Percentiles rank a stretch among this genome's conserved stretches.
phyloP scores from a whole-genome alignment of 1,140 invertebrate species.

The Drosophila jambulina region DNA sequence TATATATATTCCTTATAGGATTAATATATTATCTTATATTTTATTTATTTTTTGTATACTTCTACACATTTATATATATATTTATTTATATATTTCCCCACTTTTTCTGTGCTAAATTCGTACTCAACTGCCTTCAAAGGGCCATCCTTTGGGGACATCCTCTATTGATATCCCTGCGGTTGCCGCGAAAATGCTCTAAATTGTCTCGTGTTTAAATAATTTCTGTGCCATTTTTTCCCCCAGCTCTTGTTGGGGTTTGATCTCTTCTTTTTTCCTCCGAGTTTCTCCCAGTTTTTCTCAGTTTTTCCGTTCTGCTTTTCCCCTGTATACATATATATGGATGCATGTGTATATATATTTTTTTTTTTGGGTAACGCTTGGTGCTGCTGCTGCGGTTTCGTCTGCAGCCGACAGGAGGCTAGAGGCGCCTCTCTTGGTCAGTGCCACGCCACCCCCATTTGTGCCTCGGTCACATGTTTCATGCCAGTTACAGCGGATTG shows the following conservation, averaged over 20 bases:
- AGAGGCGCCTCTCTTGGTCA: constrained; percentile 39
- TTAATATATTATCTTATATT: too few relatives aligned
- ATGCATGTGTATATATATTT: background rate
- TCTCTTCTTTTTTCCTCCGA: constrained; percentile 11
- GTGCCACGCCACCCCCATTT: constrained; percentile 31
- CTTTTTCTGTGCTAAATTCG: background rate
- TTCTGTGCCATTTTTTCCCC: constrained; percentile 36
- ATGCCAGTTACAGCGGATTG: constrained; percentile 70
- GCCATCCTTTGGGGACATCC: background rate
- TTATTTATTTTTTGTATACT: too few relatives aligned
- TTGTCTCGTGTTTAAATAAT: constrained; percentile 74
- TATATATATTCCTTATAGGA: too few relatives aligned
- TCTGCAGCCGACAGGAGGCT: constrained; percentile 72
- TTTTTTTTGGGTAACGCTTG: constrained; percentile 31
- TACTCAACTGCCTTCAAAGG: background rate
- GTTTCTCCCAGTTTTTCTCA: constrained; percentile 12
- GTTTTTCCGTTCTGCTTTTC: constrained; percentile 6
- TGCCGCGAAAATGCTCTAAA: constrained; percentile 28
- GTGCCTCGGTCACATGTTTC: constrained; percentile 76
- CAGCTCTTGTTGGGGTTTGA: constrained; percentile 9
- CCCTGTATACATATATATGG: background rate
- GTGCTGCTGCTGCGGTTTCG: constrained; percentile 62
- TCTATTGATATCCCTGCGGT: constrained; percentile 38
- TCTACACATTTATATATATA: too few relatives aligned
- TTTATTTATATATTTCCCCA: background rate